These are phyloP conservation scores for Idaea dimidiata DNA, from an alignment of 2,888 invertebrate genomes.

Conservation along the genomic window DNA sequence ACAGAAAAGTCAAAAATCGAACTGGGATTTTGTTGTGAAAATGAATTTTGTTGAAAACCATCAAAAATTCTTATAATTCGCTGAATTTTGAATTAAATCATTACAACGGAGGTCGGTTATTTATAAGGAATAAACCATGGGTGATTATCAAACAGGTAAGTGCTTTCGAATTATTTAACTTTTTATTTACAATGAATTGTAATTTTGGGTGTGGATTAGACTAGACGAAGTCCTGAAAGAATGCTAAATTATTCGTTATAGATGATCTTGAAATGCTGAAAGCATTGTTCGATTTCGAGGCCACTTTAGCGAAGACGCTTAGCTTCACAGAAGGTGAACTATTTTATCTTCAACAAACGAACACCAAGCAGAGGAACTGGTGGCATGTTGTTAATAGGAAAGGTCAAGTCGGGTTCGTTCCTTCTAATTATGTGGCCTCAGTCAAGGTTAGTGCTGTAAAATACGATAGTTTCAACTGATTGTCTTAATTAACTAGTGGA, in stretches of 20 bases:
- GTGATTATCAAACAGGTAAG: constrained; percentile 45
- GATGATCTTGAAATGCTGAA: constrained; percentile 90
- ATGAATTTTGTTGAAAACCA: background rate
- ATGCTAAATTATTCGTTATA: constrained; percentile 43
- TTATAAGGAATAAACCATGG: constrained; percentile 38
- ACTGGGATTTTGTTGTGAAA: background rate
- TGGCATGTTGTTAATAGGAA: constrained; percentile 92
- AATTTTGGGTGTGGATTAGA: constrained; percentile 17
- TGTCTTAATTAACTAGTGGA: constrained; percentile 27
- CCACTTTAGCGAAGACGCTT: constrained; percentile 90
- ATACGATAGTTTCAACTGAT: constrained; percentile 29
- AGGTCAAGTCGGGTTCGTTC: constrained; percentile 92
- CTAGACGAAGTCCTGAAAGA: constrained; percentile 3
- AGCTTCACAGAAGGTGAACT: constrained; percentile 90
- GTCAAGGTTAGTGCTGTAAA: constrained; percentile 82
- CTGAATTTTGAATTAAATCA: background rate
- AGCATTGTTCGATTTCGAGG: constrained; percentile 91
- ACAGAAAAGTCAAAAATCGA: background rate
- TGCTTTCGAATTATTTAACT: constrained; percentile 26
- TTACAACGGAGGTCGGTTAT: background rate
- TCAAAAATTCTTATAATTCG: background rate
- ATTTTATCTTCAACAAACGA: constrained; percentile 89
- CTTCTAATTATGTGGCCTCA: constrained; percentile 91
- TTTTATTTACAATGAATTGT: background rate
- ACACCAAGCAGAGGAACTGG: constrained; percentile 91